These are phyloP conservation scores for Cnemophilus loriae DNA, from an alignment of 2,113 vertebrate species.

Conservation along the genomic window DNA sequence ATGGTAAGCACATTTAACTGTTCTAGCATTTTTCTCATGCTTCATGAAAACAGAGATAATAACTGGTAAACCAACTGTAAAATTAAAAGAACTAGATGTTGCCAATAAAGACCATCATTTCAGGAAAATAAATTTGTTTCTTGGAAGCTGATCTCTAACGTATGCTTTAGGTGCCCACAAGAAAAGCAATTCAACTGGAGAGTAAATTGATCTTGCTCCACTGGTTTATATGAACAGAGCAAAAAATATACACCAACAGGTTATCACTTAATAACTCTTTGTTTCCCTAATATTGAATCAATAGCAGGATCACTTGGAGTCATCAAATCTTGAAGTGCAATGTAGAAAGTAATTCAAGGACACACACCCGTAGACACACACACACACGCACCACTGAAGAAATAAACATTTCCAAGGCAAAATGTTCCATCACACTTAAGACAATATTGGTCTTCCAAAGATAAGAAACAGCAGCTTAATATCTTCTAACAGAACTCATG, in stretches of 20 bases:
- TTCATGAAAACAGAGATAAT: constrained; percentile 81
- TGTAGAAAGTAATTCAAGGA: constrained; percentile 41
- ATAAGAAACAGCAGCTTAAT: not conserved
- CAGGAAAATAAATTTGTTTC: constrained; percentile 82
- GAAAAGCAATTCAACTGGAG: constrained; percentile 75
- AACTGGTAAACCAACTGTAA: constrained; percentile 84
- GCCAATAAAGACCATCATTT: constrained; percentile 81
- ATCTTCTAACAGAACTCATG: not conserved
- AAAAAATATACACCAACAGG: constrained; percentile 72
- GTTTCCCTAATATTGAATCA: constrained; percentile 75
- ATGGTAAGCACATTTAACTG: constrained; percentile 75
- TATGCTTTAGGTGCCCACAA: constrained; percentile 76
- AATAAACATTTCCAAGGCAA: constrained; percentile 1
- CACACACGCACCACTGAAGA: not conserved
- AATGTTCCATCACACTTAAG: not conserved
- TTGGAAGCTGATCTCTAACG: constrained; percentile 71
- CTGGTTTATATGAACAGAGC: constrained; percentile 77
- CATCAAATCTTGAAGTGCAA: constrained; percentile 59
- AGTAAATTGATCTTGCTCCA: constrained; percentile 81
- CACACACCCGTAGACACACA: not conserved
- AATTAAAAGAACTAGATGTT: constrained; percentile 84
- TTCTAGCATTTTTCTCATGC: constrained; percentile 76
- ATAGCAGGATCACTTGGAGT: constrained; percentile 68
- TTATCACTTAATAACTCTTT: constrained; percentile 78
- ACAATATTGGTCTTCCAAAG: not conserved